Conservation (phyloP, 2,888 invertebrate species). For the Lasioglossum pauxillum region DNA sequence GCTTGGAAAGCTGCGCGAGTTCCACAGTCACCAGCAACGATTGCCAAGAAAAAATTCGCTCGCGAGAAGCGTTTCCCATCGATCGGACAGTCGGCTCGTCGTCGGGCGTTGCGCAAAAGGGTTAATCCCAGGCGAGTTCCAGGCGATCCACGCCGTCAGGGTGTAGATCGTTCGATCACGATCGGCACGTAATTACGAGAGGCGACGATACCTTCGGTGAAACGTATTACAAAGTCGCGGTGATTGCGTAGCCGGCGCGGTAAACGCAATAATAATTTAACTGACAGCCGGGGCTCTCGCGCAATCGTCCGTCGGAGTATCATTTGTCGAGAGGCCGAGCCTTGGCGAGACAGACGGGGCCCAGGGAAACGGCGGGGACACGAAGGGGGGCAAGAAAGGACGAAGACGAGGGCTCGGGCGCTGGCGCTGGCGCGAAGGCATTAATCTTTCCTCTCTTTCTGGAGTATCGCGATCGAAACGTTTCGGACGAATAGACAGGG, state of each 20-base stretch:
- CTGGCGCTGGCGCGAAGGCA: slow-evolving; percentile 45
- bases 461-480: slow-evolving; percentile 72
- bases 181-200: slow-evolving; percentile 58
- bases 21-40: background rate
- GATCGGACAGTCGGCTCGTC: slow-evolving; percentile 1
- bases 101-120: slow-evolving; percentile 27
- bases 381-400: slow-evolving; percentile 24
- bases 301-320: slow-evolving; percentile 65
- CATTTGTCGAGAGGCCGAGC: slow-evolving; percentile 60
- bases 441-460: slow-evolving; percentile 69
- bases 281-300: slow-evolving; percentile 53
- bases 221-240: slow-evolving; percentile 47
- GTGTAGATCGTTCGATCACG: slow-evolving; percentile 59
- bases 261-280: slow-evolving; percentile 71
- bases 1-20: background rate
- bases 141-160: slow-evolving; percentile 3
- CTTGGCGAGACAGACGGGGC: slow-evolving; percentile 14
- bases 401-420: slow-evolving; percentile 15
- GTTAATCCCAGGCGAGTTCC: slow-evolving; percentile 33
- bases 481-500: slow-evolving; percentile 72
- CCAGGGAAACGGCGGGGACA: slow-evolving; percentile 20
- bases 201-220: slow-evolving; percentile 46
- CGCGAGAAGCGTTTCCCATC: slow-evolving; percentile 1
- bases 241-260: slow-evolving; percentile 53
- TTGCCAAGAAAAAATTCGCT: background rate